Evolutionary conservation across 2,113 vertebrate genomes (phyloP).

Genomic region (Petroica traversi): DNA sequence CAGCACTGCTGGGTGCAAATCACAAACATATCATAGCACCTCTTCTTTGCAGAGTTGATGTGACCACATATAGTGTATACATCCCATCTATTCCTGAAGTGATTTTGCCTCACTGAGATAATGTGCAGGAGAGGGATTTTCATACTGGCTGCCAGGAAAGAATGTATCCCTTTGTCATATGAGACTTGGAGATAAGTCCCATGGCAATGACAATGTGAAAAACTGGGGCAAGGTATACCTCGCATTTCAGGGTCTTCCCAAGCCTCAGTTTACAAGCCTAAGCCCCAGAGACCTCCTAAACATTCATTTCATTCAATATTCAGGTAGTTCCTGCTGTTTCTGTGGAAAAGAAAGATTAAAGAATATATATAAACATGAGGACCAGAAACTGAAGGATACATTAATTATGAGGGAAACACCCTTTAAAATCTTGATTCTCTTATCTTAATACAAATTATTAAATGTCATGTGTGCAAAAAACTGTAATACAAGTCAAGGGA

Average conservation of each 20-base stretch:
- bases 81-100: background rate
- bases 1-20: background rate
- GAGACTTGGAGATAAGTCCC: background rate
- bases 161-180: background rate
- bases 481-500: background rate
- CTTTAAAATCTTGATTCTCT: background rate
- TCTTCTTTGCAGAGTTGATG: background rate
- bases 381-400: background rate
- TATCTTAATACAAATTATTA: background rate
- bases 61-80: rapidly evolving
- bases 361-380: background rate
- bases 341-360: background rate
- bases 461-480: background rate
- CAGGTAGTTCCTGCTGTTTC: background rate
- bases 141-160: background rate
- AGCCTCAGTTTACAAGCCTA: background rate
- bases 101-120: background rate
- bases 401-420: rapidly evolving
- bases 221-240: background rate
- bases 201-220: background rate
- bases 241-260: background rate
- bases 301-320: background rate
- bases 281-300: background rate
- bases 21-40: background rate
- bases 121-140: background rate